These are phyloP conservation scores for Thripadectes ignobilis DNA, from an alignment of 2,797 vertebrate species.

Conservation along the genomic window DNA sequence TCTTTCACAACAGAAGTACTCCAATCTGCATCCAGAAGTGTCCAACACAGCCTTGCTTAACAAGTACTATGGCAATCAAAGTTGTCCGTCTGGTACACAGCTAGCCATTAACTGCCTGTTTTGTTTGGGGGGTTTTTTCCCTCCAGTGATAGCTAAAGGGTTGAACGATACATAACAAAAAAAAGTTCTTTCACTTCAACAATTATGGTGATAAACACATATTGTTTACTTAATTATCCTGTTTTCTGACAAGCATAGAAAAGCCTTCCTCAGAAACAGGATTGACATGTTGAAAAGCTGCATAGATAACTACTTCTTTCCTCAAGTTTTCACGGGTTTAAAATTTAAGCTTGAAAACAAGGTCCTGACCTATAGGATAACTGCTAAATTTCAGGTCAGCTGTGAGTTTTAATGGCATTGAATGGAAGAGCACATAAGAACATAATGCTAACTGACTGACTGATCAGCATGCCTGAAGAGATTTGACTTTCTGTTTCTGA, in stretches of 20 bases:
- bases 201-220: neutral
- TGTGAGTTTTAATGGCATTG: neutral
- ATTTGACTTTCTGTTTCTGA: neutral
- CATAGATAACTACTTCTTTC: neutral
- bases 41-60: neutral
- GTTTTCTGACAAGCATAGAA: neutral
- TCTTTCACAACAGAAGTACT: neutral
- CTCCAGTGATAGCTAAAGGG: neutral
- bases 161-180: neutral
- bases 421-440: neutral
- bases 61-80: neutral
- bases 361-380: neutral
- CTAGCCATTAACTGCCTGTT: neutral
- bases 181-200: neutral
- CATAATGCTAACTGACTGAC: neutral
- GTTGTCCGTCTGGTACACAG: neutral
- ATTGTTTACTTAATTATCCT: neutral
- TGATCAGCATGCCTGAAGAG: neutral
- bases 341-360: neutral
- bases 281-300: neutral
- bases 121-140: too few species aligned
- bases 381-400: neutral
- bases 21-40: neutral
- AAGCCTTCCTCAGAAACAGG: neutral
- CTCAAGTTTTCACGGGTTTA: neutral